Evolutionary conservation across 1,140 invertebrate genomes (phyloP), one percentile per base, ranked within the genome.

Genomic region (Hycleus cichorii): DNA sequence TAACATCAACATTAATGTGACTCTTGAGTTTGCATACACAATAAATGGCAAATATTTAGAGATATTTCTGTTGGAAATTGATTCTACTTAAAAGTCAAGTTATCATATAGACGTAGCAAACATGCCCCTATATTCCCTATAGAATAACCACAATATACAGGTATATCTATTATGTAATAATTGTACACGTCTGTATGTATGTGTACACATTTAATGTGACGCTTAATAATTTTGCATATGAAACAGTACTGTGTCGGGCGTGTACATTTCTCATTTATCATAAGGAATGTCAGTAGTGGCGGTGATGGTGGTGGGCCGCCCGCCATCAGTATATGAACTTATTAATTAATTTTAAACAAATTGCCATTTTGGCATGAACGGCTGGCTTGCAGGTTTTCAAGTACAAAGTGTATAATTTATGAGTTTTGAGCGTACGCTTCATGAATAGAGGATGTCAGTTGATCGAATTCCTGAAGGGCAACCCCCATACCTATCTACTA

Each of bases 281-380:
- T 50, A 39, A 55, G 59, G 52, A 58, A 58, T 57, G 59, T 61
- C 58, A 59, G 60, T 63, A 32, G 32, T 32, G 32, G 32, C 7
- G 7, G 32, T 32, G 7, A 32, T 32, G 32, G 32, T 32, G 32
- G 32, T 32, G 32, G 32, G 43, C 51, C 51, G 54, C 60, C 45
- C 45, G 45, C 32, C 32, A 47, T 25, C 60, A 55, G 44, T 54
- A 54, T 59, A 58, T 54, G 53, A 59, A 63, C 52, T 59, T 62
- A 64, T 64, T 66, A 66, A 66, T 66, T 66, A 66, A 66, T 66
- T 64, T 66, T 57, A 55, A 62, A 62, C 64, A 66, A 66, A 66
- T 64, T 62, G 61, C 61, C 39, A 49, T 58, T 58, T 56, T 58
- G 52, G 58, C 47, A 55, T 49, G 49, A 46, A 54, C 47, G 48